Evolutionary conservation across 2,888 invertebrate species (phyloP), one percentile per base, ranked within the genome.

Genomic region (Leptothorax acervorum): DNA sequence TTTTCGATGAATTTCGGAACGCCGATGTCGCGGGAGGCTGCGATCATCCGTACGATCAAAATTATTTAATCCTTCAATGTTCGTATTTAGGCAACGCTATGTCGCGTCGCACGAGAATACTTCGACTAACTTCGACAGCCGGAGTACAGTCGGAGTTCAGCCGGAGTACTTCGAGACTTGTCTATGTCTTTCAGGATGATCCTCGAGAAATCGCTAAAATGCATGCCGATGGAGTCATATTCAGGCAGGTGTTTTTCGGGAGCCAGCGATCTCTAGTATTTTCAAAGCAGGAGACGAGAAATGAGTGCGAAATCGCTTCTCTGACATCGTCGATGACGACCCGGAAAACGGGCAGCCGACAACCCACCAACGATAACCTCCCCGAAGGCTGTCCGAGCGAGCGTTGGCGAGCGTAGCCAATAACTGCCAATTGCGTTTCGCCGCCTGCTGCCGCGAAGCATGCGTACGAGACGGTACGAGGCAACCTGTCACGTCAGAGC

Each of bases 1-100:
- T 15, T 71, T 35, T 39, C 39, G 15, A 71, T 65, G 65, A 55
- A 71, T 39, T 71, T 71, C 9, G n/a, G n/a, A 51, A 70, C 68
- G 31, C 48, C n/a, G 3, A 55, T 68, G 23, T 18, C 12, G 23
- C 42, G 12, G 9, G 18, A 18, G 18, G 55, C 23, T 23, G 11
- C 3, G 15, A 15, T 48, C 48, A 35, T 35, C 6, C 35, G 35
- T 35, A 35, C 35, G 35, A 35, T 35, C 6, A 0, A 35, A 35
- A 35, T 35, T 35, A 35, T 6, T 6, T 35, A 35, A 35, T 15
- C 48, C 15, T 15, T 5, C 48, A 4, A 48, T 12, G 3, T 4
- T 48, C 48, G 48, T 15, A 48, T 48, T 48, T 48, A 1, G 15
- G 48, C 48, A 1, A 48, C 4, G 15, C 15, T 48, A 15, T 2